Evolutionary conservation across 2,797 vertebrate genomes (phyloP), one percentile per base, ranked within the genome.

Genomic region (Nannoperca obscura): DNA sequence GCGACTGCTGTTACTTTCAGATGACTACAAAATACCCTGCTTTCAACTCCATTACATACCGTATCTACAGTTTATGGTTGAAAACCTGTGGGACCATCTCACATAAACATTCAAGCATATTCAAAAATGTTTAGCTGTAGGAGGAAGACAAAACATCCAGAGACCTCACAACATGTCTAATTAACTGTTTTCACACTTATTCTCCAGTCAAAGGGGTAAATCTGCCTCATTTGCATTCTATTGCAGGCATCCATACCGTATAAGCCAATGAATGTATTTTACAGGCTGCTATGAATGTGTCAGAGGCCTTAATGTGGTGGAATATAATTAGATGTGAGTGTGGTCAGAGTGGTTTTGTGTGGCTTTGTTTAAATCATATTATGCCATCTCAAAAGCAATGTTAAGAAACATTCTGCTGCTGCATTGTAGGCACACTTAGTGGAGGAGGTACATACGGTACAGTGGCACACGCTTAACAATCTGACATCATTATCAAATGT

Each of bases 401-500:
- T 74, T 82, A 67, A 88, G 74, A 82, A 65, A 69, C 54, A 52
- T 58, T 80, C 69, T 62, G 68, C 71, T 30, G 74, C 59, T 71
- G 63, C 62, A 65, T 73, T 63, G 66, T 71, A 27, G 38, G 68
- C 68, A 42, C 71, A 80, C 80, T 78, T 73, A 71, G 81, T 76
- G 81, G 73, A 88, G 74, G 81, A 87, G 81, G 79, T 53, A 38
- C 72, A 71, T 32, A 34, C 67, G 52, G 57, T 34, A 80, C 83
- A 86, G 72, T 72, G 68, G 60, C 72, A 80, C 80, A 75, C 71
- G 77, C 68, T 71, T 74, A 78, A 82, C 70, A 79, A 71, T 72
- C 64, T 79, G 67, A 91, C 82, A 88, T 83, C 69, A 84, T 89
- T 87, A 89, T 83, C 69, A 73, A 81, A 92, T 89, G 86, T 89